Percentiles rank a stretch among this genome's conserved stretches.
Evolutionary conservation across 2,113 vertebrate genomes (phyloP).

Genomic region (Alectura lathami): DNA sequence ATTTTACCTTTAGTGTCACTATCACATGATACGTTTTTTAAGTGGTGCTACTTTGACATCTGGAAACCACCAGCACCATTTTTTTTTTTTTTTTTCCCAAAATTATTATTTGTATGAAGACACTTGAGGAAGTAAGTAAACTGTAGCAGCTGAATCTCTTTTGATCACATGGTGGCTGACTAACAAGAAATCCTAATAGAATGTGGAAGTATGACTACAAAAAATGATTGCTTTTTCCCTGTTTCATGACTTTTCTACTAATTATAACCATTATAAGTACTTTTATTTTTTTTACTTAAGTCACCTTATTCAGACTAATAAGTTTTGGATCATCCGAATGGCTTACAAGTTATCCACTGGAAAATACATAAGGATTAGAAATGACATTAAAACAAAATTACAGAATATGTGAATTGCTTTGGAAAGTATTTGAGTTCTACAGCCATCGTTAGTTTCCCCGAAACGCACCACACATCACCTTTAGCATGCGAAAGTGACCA

Average conservation of each 20-base stretch:
- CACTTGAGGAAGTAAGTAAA: neutral
- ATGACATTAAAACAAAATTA: neutral
- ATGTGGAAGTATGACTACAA: neutral
- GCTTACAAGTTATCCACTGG: neutral
- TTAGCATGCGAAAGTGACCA: fast-evolving
- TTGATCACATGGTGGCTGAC: neutral
- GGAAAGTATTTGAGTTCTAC: neutral
- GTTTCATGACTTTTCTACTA: neutral
- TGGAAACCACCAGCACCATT: neutral
- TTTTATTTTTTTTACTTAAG: neutral
- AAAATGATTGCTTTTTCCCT: neutral
- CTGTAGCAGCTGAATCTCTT: neutral
- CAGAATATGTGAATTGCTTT: neutral
- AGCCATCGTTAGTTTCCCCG: fast-evolving
- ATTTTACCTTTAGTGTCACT: neutral
- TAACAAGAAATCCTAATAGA: neutral
- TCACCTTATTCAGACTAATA: neutral
- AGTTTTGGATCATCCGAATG: neutral
- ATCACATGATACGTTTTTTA: neutral
- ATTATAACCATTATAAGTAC: neutral
- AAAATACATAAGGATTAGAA: neutral
- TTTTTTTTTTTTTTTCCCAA: neutral
- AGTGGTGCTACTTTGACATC: neutral
- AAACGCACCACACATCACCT: fast-evolving
- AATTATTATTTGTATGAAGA: neutral